These are phyloP conservation scores for Trilocha varians DNA, from an alignment of 2,888 invertebrate genomes.

Conservation along the genomic window DNA sequence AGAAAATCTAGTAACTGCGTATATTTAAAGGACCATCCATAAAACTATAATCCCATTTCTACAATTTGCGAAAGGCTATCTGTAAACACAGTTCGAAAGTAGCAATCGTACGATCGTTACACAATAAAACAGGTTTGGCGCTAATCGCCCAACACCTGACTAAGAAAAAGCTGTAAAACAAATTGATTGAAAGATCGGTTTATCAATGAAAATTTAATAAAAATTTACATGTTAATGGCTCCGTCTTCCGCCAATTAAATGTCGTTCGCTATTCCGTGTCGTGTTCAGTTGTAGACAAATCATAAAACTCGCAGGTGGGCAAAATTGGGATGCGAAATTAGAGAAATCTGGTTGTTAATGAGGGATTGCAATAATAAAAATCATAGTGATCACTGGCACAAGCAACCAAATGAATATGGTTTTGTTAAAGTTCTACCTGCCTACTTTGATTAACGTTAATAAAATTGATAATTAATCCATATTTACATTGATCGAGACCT, in stretches of 20 bases:
- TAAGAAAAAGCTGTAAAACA: constrained; percentile 25
- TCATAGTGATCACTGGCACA: no score
- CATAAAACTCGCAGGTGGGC: neutral
- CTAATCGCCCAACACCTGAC: constrained; percentile 22
- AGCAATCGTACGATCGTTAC: neutral
- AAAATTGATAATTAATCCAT: no score
- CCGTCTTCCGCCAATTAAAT: constrained; percentile 28
- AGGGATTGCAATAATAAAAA: no score
- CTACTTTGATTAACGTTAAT: no score
- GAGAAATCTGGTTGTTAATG: no score
- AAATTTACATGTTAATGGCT: constrained; percentile 37
- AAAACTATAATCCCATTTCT: constrained; percentile 1
- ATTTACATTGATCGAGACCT: no score
- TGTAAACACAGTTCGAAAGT: constrained; percentile 5
- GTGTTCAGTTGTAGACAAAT: constrained; percentile 8
- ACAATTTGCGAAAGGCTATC: neutral
- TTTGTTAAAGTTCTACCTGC: no score
- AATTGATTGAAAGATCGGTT: constrained; percentile 35
- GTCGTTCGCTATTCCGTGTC: constrained; percentile 2
- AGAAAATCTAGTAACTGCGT: no score
- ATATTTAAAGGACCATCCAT: no score
- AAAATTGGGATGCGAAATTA: no score
- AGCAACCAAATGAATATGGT: no score
- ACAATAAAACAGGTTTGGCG: neutral
- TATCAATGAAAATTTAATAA: constrained; percentile 29